Percentiles rank a stretch among this genome's conserved stretches.
Conservation (phyloP, 1,140 invertebrate genomes). For the Coelopa frigida region DNA sequence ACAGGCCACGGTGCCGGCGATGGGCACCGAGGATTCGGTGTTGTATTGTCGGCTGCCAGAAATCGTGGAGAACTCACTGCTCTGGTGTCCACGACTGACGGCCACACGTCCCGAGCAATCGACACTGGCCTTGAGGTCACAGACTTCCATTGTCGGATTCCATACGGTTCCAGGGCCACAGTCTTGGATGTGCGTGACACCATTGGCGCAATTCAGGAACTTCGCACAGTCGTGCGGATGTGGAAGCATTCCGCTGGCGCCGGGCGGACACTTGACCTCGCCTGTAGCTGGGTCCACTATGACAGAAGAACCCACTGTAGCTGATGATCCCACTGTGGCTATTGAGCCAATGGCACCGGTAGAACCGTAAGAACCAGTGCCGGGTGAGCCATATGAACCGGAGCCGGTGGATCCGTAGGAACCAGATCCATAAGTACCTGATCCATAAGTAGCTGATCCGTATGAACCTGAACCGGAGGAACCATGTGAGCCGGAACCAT, state of each 20-base stretch:
- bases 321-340: not conserved
- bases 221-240: slow-evolving; percentile 54
- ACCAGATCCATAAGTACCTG: no score
- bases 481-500: no score
- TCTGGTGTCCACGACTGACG: not conserved
- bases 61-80: no score
- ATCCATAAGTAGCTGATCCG: no score
- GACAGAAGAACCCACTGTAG: no score
- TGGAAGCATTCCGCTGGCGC: slow-evolving; percentile 47
- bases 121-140: slow-evolving; percentile 55
- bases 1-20: no score
- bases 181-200: slow-evolving; percentile 49
- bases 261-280: slow-evolving; percentile 40
- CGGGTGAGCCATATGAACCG: no score
- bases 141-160: slow-evolving; percentile 49
- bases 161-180: slow-evolving; percentile 60
- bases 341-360: not conserved
- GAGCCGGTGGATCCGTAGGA: no score
- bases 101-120: slow-evolving; percentile 20
- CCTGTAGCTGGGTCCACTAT: not conserved
- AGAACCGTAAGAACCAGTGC: no score
- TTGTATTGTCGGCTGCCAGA: no score
- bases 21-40: not conserved
- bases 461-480: no score
- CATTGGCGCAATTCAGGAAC: slow-evolving; percentile 56